Evolutionary conservation across 30 jellyfish, hydroid and myxozoan species (phyloP), one percentile per base, ranked within the genome.

Genomic region (Mastigias papua): DNA sequence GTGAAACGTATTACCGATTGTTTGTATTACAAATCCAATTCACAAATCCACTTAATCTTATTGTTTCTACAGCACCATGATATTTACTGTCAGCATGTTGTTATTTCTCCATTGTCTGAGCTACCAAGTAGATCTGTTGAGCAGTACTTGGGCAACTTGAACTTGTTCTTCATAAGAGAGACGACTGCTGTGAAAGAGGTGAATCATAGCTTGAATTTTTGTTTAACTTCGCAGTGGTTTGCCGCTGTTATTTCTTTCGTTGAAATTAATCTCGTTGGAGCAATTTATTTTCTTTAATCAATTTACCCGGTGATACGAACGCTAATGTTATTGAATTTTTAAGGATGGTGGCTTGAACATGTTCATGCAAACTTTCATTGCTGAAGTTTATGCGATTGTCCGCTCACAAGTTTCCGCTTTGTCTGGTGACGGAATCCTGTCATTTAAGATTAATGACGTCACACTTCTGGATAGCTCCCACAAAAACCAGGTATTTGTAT

Each of bases 121-220:
- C 69, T 90, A 17, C 98, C 98, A 22, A 42, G 80, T 63, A 61
- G 54, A 68, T 9, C 10, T 6, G 65, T 95, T 48, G 84, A 65
- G 48, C 87, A 93, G 57, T 95, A 84, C 71, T 83, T 95, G 50
- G 99, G 99, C 2, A 64, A 95, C 46, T 27, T 95, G 76, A 90
- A 90, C 65, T 34, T 95, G 48, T 95, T 95, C 63, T 77, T 95
- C 22, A 90, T 95, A 31, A 73, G 99, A 72, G 99, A 95, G 89
- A 95, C 96, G 32, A 89, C 93, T 2, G 66, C 95, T 1, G 90
- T 95, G 19, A 95, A 95, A 86, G 99, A 95, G 97, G 99, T 95
- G 33, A 34, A 78, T 4, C 23, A 19, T 37, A 37, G 54, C 26
- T 4, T 57, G 9, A 4, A 16, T 8, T 23, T 3, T 57, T 16